phyloP scores from a whole-genome alignment of 1,140 invertebrate species.

The Phortica variegata region DNA sequence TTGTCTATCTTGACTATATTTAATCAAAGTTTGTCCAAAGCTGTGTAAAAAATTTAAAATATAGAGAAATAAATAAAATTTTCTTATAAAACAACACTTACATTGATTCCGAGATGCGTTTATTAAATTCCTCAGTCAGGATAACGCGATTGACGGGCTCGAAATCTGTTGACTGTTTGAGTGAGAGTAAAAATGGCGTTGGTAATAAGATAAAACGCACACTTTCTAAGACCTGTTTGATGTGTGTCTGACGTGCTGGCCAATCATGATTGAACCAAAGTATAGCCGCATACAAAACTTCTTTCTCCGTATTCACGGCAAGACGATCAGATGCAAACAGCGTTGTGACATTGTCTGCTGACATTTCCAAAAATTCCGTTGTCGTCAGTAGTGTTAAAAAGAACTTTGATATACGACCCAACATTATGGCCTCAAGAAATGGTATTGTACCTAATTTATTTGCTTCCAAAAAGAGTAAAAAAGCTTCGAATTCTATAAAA shows the following conservation, averaged over 20 bases:
- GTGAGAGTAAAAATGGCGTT: background rate
- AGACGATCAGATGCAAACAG: constrained; percentile 19
- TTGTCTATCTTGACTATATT: constrained; percentile 2
- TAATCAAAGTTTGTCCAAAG: background rate
- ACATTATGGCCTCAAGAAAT: constrained; percentile 13
- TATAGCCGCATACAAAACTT: constrained; percentile 24
- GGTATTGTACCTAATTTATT: background rate
- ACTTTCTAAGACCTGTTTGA: constrained; percentile 1
- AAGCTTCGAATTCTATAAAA: constrained; percentile 16
- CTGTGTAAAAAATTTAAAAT: constrained; percentile 2
- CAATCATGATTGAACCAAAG: constrained; percentile 28
- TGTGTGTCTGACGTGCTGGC: background rate
- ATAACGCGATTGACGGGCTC: constrained; percentile 3
- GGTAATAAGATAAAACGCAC: constrained; percentile 10
- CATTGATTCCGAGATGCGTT: background rate
- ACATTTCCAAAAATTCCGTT: constrained; percentile 13
- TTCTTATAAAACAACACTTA: background rate
- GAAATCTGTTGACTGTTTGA: constrained; percentile 1
- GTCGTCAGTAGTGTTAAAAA: constrained; percentile 23
- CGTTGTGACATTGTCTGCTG: background rate
- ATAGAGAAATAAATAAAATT: background rate
- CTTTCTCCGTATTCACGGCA: constrained; percentile 22
- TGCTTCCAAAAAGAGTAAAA: constrained; percentile 5
- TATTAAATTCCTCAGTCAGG: background rate
- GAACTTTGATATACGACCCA: constrained; percentile 13